These are phyloP conservation scores for Gymnodraco acuticeps DNA, from an alignment of 2,797 vertebrate species.

Conservation along the genomic window DNA sequence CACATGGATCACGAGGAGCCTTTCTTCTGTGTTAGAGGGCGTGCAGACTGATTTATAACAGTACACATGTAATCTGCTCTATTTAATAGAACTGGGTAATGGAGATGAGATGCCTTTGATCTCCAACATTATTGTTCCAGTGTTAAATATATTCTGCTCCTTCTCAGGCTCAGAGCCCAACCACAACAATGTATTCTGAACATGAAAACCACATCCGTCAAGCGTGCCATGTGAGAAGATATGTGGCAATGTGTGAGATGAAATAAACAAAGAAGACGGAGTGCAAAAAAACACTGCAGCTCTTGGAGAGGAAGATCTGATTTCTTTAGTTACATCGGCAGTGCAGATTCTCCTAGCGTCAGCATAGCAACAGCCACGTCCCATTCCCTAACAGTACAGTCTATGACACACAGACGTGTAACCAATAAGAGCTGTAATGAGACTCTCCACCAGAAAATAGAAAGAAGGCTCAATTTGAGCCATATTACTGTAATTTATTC, in stretches of 20 bases:
- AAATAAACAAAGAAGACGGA: slow-evolving; percentile 48
- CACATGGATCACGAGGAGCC: slow-evolving; percentile 62
- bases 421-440: slow-evolving; percentile 82
- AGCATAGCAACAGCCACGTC: slow-evolving; percentile 84
- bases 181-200: slow-evolving; percentile 50
- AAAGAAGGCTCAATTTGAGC: slow-evolving; percentile 56
- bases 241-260: slow-evolving; percentile 36
- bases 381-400: slow-evolving; percentile 78
- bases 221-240: slow-evolving; percentile 21
- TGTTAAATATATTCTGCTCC: slow-evolving; percentile 41
- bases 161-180: slow-evolving; percentile 36
- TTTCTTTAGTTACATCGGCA: slow-evolving; percentile 81
- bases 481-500: slow-evolving; percentile 58
- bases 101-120: slow-evolving; percentile 67
- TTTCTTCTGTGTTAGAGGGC: slow-evolving; percentile 52
- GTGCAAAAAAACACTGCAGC: slow-evolving; percentile 62
- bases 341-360: slow-evolving; percentile 80
- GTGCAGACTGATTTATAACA: slow-evolving; percentile 51
- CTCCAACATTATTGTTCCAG: slow-evolving; percentile 53
- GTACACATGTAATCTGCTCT: slow-evolving; percentile 55
- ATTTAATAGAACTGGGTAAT: slow-evolving; percentile 64
- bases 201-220: slow-evolving; percentile 39
- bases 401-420: slow-evolving; percentile 80
- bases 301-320: slow-evolving; percentile 71
- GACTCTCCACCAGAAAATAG: slow-evolving; percentile 60